Evolutionary conservation across 2,888 invertebrate species (phyloP).

Genomic region (Biston betularia): DNA sequence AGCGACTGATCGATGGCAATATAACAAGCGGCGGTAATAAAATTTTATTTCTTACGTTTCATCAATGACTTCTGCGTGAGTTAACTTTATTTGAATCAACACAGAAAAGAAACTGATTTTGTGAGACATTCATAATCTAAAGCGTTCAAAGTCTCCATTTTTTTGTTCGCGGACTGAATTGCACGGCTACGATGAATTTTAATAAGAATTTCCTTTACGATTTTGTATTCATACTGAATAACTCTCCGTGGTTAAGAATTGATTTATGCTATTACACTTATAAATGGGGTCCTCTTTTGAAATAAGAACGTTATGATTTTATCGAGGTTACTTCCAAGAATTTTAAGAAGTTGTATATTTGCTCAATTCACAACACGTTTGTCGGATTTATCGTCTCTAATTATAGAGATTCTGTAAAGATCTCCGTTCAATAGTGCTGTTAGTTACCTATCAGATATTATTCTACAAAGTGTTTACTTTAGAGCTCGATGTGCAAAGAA

Average conservation of each 20-base stretch:
- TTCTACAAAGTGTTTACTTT: neutral
- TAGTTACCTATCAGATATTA: neutral
- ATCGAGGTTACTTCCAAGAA: slow-evolving; percentile 35
- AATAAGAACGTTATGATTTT: slow-evolving; percentile 53
- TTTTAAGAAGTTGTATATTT: slow-evolving; percentile 32
- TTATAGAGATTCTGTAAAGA: neutral
- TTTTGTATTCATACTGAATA: slow-evolving; percentile 66
- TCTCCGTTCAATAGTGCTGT: neutral
- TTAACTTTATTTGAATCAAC: slow-evolving; percentile 19
- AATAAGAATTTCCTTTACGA: slow-evolving; percentile 64
- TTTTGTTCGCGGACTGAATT: slow-evolving; percentile 62
- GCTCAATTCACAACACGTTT: slow-evolving; percentile 6
- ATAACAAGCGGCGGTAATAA: neutral
- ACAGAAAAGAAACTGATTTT: slow-evolving; percentile 32
- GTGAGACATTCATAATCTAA: slow-evolving; percentile 48
- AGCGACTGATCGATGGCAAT: neutral
- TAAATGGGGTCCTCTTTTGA: slow-evolving; percentile 57
- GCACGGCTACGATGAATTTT: slow-evolving; percentile 65
- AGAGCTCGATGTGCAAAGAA: neutral
- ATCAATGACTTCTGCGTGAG: slow-evolving; percentile 2
- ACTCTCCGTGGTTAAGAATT: slow-evolving; percentile 63
- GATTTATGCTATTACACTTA: slow-evolving; percentile 69
- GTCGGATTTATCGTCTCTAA: neutral
- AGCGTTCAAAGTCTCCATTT: slow-evolving; percentile 53
- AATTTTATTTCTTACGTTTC: neutral